Evolutionary conservation across 2,888 invertebrate genomes (phyloP).

Genomic region (Philopedon plagiatum): DNA sequence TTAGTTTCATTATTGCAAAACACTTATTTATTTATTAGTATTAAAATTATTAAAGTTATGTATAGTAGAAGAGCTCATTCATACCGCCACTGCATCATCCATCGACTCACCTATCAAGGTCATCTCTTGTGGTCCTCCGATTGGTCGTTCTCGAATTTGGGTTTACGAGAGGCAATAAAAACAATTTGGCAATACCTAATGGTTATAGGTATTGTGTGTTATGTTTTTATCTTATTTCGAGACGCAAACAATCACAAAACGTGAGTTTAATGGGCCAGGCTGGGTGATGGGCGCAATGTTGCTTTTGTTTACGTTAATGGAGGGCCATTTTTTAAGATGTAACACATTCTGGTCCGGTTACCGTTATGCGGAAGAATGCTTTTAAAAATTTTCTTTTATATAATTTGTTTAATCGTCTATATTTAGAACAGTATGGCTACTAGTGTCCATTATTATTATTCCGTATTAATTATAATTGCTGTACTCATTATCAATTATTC

Average conservation of each 20-base stretch:
- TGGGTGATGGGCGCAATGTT: conserved; percentile 2
- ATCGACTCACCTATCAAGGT: not conserved
- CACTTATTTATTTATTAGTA: too few relatives aligned
- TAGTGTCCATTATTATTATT: too few relatives aligned
- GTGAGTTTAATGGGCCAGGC: conserved; percentile 6
- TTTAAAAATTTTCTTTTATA: not conserved
- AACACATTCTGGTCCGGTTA: not conserved
- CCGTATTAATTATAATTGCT: too few relatives aligned
- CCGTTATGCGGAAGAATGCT: not conserved
- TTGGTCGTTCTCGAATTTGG: not conserved
- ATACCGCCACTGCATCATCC: not conserved
- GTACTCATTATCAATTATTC: too few relatives aligned
- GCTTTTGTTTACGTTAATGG: conserved; percentile 15
- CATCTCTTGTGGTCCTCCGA: not conserved
- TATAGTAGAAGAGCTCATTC: too few relatives aligned
- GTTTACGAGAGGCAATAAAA: conserved; percentile 14
- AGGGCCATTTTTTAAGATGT: not conserved
- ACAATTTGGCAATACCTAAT: conserved; percentile 21
- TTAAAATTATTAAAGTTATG: too few relatives aligned
- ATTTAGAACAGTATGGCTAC: too few relatives aligned
- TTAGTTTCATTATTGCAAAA: too few relatives aligned
- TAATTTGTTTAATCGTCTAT: not conserved
- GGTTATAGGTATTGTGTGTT: conserved; percentile 17
- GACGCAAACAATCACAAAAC: conserved; percentile 14
- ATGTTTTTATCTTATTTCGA: not conserved